Evolutionary conservation across 2,797 vertebrate genomes (phyloP).

Genomic region (Octomys mimax): DNA sequence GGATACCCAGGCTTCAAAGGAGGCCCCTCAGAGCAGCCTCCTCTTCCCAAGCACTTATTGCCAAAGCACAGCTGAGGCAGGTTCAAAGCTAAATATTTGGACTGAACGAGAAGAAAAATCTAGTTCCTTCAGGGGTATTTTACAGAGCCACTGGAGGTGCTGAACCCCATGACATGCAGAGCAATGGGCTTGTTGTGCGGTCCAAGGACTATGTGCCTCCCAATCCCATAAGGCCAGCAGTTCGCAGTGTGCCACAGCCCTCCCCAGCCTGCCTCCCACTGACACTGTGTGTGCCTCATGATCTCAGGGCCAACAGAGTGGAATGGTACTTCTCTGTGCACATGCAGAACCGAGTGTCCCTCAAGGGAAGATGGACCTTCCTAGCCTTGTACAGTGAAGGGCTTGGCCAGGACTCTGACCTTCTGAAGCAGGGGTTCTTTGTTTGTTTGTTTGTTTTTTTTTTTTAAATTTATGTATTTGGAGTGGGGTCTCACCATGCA

Average conservation of each 20-base stretch:
- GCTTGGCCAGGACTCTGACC: too few species aligned
- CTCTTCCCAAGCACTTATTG: slow-evolving; percentile 77
- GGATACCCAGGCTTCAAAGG: slow-evolving; percentile 88
- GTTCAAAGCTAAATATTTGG: slow-evolving; percentile 79
- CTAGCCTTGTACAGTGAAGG: accelerated
- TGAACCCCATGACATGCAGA: not conserved
- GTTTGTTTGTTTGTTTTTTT: too few species aligned
- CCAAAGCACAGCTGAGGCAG: slow-evolving; percentile 78
- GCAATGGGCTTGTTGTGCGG: not conserved
- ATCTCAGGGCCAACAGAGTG: not conserved
- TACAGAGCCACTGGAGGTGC: slow-evolving; percentile 31
- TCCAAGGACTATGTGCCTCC: not conserved
- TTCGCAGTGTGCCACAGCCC: accelerated
- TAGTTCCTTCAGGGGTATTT: slow-evolving; percentile 65
- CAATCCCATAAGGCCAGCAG: too few species aligned
- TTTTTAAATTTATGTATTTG: too few species aligned
- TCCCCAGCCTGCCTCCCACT: not conserved
- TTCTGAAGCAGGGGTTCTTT: not conserved
- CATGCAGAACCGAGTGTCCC: not conserved
- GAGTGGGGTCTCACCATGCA: too few species aligned
- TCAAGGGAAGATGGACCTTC: not conserved
- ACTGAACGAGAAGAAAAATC: slow-evolving; percentile 79
- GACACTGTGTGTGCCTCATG: not conserved
- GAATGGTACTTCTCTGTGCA: not conserved
- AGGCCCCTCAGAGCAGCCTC: slow-evolving; percentile 71